These are phyloP conservation scores for Australoheros facetus DNA, from an alignment of 2,797 vertebrate genomes.

Conservation along the genomic window DNA sequence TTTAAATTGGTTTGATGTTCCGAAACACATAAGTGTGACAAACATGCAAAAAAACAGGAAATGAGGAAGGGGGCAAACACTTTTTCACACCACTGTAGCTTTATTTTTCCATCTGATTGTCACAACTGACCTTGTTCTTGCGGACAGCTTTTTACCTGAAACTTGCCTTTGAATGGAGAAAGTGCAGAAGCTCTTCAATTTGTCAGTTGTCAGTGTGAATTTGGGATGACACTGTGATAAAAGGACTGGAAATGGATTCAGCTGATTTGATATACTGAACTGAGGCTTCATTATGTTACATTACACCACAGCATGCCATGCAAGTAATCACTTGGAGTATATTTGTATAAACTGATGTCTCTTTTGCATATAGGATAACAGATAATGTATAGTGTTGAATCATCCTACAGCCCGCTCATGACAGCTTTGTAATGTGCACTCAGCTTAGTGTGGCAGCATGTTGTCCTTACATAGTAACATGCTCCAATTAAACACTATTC, in stretches of 20 bases:
- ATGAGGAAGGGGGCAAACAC: too few species aligned
- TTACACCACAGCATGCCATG: neutral
- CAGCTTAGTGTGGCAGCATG: neutral
- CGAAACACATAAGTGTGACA: too few species aligned
- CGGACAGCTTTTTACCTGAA: slow-evolving; percentile 25
- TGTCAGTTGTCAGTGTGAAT: slow-evolving; percentile 7
- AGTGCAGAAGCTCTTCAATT: neutral
- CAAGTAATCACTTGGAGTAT: neutral
- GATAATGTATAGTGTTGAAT: neutral
- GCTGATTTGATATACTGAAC: slow-evolving; percentile 8
- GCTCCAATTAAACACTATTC: neutral
- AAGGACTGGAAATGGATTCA: neutral
- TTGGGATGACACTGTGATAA: neutral
- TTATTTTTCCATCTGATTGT: slow-evolving; percentile 30
- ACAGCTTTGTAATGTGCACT: neutral
- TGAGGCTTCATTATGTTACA: neutral
- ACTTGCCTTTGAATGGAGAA: neutral
- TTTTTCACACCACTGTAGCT: too few species aligned
- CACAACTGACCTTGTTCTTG: slow-evolving; percentile 18
- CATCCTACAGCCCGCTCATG: neutral
- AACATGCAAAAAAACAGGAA: too few species aligned
- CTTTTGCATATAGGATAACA: neutral
- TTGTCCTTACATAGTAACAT: neutral
- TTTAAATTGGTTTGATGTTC: too few species aligned
- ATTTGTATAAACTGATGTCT: neutral